These are phyloP conservation scores for Linnaemya vulpina DNA, from an alignment of 2,888 invertebrate species.

Conservation along the genomic window DNA sequence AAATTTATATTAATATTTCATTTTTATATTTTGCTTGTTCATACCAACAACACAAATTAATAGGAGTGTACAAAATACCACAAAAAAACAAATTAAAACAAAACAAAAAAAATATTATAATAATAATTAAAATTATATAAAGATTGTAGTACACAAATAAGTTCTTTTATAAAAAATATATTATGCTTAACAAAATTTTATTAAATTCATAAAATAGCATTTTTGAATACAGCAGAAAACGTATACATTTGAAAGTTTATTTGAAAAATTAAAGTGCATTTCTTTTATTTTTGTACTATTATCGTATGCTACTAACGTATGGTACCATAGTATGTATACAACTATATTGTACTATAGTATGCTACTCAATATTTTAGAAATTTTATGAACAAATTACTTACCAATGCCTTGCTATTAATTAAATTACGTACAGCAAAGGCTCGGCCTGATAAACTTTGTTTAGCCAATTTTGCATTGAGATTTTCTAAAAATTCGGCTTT, in stretches of 20 bases:
- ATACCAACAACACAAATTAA: slow-evolving; percentile 45
- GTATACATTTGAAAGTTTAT: neutral
- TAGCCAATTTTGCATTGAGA: slow-evolving; percentile 90
- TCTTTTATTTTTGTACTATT: slow-evolving; percentile 9
- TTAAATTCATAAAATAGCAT: too few relatives aligned
- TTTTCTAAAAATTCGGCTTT: slow-evolving; percentile 90
- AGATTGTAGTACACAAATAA: too few relatives aligned
- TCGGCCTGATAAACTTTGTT: slow-evolving; percentile 85
- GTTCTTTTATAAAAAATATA: too few relatives aligned
- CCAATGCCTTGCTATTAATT: slow-evolving; percentile 89
- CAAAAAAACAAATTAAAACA: too few relatives aligned
- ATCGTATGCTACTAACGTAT: neutral
- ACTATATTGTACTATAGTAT: neutral
- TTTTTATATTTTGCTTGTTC: slow-evolving; percentile 12
- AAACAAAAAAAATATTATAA: slow-evolving; percentile 20
- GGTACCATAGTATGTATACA: too few relatives aligned
- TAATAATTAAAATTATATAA: slow-evolving; percentile 6
- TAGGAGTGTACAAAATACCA: slow-evolving; percentile 23
- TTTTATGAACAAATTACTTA: slow-evolving; percentile 79
- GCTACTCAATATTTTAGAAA: slow-evolving; percentile 14
- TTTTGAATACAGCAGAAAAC: too few relatives aligned
- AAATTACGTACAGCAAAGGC: slow-evolving; percentile 88
- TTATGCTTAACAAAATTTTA: too few relatives aligned
- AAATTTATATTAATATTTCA: neutral
- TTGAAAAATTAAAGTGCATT: slow-evolving; percentile 37